phyloP scores from a whole-genome alignment of 2,113 vertebrate genomes.

The Scytalopus superciliaris region DNA sequence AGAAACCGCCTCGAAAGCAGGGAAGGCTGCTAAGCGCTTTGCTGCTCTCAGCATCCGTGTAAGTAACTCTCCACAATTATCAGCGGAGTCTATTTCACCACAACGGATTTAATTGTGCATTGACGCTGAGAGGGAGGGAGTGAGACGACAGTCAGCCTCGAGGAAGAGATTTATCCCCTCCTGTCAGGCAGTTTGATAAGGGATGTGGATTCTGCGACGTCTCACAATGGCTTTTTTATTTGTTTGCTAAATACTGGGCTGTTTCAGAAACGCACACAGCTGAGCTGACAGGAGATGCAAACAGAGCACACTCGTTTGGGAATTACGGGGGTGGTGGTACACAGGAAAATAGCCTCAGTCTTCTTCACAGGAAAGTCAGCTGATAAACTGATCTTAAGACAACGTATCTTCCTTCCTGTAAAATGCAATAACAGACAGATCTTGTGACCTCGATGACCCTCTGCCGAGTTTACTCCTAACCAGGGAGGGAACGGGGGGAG shows the following conservation, averaged over 20 bases:
- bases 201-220: constrained; percentile 36
- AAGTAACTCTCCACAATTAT: constrained; percentile 20
- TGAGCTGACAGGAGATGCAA: constrained; percentile 58
- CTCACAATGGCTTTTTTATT: constrained; percentile 76
- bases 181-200: constrained; percentile 65
- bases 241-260: constrained; percentile 67
- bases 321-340: constrained; percentile 76
- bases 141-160: neutral
- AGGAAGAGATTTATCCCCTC: constrained; percentile 38
- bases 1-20: neutral
- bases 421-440: constrained; percentile 66
- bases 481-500: neutral
- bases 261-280: constrained; percentile 54
- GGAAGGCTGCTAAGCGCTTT: neutral
- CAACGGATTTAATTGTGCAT: constrained; percentile 46
- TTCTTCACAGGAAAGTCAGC: constrained; percentile 75
- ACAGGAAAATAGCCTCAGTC: constrained; percentile 67
- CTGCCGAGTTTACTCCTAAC: constrained; percentile 23
- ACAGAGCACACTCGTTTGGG: constrained; percentile 59
- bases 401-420: constrained; percentile 77
- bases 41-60: neutral
- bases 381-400: constrained; percentile 77
- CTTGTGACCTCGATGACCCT: constrained; percentile 60
- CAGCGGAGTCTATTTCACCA: constrained; percentile 4
- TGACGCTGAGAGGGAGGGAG: neutral